A percentile compares a stretch with the other conserved stretches of the same genome.
Evolutionary conservation across 2,888 invertebrate species (phyloP).

Genomic region (Mythimna impura): DNA sequence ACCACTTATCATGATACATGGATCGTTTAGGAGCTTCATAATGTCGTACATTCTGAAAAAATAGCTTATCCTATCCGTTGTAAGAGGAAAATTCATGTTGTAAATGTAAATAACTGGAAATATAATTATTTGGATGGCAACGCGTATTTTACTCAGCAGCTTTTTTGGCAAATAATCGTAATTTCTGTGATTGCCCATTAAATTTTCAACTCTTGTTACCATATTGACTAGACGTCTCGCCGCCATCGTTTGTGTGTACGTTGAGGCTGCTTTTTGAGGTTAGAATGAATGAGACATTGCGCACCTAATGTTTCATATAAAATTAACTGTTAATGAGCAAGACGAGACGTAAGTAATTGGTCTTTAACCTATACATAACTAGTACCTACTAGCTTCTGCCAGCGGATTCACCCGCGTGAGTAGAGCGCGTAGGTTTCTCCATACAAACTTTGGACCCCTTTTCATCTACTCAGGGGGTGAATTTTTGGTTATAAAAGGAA

Average conservation of each 20-base stretch:
- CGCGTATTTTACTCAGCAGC: neutral
- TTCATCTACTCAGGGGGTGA: too few relatives aligned
- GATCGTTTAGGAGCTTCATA: neutral
- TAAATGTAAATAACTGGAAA: neutral
- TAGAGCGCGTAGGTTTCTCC: too few relatives aligned
- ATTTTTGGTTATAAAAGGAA: too few relatives aligned
- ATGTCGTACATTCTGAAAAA: conserved; percentile 1
- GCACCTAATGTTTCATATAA: too few relatives aligned
- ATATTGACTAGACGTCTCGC: neutral
- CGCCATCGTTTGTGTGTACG: neutral
- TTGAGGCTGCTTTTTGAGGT: too few relatives aligned
- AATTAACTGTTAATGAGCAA: too few relatives aligned
- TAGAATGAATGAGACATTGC: too few relatives aligned
- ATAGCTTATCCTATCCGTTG: fast-evolving
- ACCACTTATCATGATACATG: neutral
- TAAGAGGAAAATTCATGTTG: neutral
- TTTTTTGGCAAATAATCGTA: neutral
- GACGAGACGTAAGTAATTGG: too few relatives aligned
- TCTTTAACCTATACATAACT: too few relatives aligned
- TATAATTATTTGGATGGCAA: neutral
- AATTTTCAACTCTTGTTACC: neutral
- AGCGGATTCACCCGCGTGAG: too few relatives aligned
- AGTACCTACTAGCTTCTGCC: too few relatives aligned
- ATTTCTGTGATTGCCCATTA: neutral
- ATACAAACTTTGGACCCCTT: too few relatives aligned